Conservation (phyloP, 2,888 invertebrate genomes). For the Agrenia bidenticulata region DNA sequence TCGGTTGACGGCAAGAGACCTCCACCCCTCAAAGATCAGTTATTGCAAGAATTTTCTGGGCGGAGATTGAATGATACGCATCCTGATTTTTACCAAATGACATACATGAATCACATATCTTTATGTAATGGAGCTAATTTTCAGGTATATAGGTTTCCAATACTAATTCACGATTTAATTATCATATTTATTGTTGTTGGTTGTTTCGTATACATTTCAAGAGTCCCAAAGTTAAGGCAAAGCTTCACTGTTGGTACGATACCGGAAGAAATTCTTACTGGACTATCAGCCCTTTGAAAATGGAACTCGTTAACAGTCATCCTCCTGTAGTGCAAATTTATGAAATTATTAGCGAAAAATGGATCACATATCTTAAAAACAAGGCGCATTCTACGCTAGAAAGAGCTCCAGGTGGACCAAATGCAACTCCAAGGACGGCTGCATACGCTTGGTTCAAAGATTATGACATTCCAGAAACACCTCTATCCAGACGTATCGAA, state of each 20-base stretch:
- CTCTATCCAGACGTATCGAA: constrained; percentile 41
- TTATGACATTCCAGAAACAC: constrained; percentile 32
- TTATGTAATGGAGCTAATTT: constrained; percentile 33
- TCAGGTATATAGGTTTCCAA: too few relatives aligned
- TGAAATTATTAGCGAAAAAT: constrained; percentile 43
- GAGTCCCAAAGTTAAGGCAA: constrained; percentile 24
- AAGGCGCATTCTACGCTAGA: constrained; percentile 34
- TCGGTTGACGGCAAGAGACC: constrained; percentile 7
- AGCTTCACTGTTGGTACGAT: constrained; percentile 39
- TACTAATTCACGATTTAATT: too few relatives aligned
- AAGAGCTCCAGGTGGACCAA: constrained; percentile 36
- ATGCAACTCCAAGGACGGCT: constrained; percentile 46
- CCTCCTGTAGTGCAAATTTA: constrained; percentile 37
- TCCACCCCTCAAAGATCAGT: constrained; percentile 12
- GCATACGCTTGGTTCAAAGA: constrained; percentile 51
- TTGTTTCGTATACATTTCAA: not conserved
- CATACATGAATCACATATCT: constrained; percentile 23
- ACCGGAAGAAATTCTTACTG: constrained; percentile 28
- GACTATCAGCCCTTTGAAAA: constrained; percentile 39
- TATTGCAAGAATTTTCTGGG: constrained; percentile 18
- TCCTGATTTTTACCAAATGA: constrained; percentile 19
- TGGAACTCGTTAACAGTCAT: constrained; percentile 28
- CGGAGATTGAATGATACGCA: constrained; percentile 13
- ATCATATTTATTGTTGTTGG: too few relatives aligned
- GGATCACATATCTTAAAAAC: constrained; percentile 39